Conservation (phyloP, 2,113 vertebrate genomes). For the Limnothrissa miodon region DNA sequence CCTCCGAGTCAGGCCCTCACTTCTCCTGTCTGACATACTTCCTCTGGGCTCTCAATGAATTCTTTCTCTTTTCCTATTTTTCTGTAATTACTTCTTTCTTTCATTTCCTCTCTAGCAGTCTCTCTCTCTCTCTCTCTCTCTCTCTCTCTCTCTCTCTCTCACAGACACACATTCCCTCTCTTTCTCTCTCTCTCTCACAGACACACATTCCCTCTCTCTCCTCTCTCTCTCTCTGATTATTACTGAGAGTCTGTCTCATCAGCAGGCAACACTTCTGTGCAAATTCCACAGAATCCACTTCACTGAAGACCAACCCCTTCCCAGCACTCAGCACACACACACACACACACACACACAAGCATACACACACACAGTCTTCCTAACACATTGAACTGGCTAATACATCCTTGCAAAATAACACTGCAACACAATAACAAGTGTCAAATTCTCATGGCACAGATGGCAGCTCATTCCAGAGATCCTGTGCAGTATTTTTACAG, state of each 20-base stretch:
- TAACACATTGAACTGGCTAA: neutral
- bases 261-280: constrained; percentile 2
- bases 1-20: neutral
- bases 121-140: neutral
- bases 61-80: neutral
- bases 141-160: neutral
- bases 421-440: neutral
- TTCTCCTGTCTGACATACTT: neutral
- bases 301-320: neutral
- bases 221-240: neutral
- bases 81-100: neutral
- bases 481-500: too few species aligned
- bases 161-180: neutral
- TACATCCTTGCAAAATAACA: neutral
- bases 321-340: neutral
- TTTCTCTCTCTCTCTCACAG: neutral
- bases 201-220: neutral
- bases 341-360: neutral
- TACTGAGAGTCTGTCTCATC: neutral
- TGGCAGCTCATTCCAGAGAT: too few species aligned
- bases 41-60: neutral
- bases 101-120: neutral
- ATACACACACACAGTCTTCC: neutral
- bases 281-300: constrained; percentile 2
- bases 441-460: neutral